Base-by-base conservation (phyloP, 2,888 invertebrate species). In the Dioctria rufipes region DNA sequence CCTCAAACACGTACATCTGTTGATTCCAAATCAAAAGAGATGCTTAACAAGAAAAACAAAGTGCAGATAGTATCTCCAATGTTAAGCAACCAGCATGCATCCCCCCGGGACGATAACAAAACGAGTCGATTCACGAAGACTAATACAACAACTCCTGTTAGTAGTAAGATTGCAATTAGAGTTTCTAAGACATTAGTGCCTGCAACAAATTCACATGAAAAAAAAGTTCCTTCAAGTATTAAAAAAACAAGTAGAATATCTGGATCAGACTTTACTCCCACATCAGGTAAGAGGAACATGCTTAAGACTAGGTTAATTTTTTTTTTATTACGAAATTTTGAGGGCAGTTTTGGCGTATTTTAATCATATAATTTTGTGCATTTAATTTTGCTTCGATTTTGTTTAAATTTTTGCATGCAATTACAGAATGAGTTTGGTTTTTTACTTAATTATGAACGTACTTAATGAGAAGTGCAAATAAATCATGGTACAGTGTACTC, bases 41-140 rank as follows among this genome's bases (percentile, higher is more conserved):
- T 13, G n/a, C 11, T 13, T 42, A 51, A 66, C 40, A 66, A 67
- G 42, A 71, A 71, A 80, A 80, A 13, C 8, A 67, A 79, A 58
- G 58, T 43, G 40, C 73, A 75, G 46, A 6, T 71, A 46, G 75
- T 75, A 66, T 39, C 75, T 58, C 66, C 75, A 66, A 80, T 80
- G 58, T 8, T 75, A 42, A 69, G 13, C 69, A 58, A 37, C 42
- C 77, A 61, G 77, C 40, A 60, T n/a, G 11, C 77, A 63, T 46
- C 51, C 8, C 49, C 43, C 1, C 46, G 43, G 42, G 60, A 61
- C 25, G 43, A 61, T 61, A 3, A 5, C 11, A 60, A 75, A 9
- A 5, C 61, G 43, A 60, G 37, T 49, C 46, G 39, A 49, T 49
- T 63, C 9, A 46, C 40, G 77, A 77, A 37, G 49, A 63, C 11